Conservation (phyloP, 2,113 vertebrate species). For the Sorex fumeus region DNA sequence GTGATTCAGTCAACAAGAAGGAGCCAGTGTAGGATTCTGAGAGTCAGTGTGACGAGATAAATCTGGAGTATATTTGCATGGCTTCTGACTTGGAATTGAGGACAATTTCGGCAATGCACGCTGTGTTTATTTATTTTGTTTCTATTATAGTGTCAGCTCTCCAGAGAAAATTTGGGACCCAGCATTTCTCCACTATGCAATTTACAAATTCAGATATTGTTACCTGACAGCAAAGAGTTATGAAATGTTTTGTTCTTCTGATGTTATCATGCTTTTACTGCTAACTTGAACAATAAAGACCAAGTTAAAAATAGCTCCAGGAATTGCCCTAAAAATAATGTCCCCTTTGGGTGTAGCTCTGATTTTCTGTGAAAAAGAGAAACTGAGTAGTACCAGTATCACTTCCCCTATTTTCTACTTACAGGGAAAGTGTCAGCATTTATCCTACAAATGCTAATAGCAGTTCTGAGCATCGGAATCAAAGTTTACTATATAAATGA, state of each 20-base stretch:
- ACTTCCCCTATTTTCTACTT: neutral
- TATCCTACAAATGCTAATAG: neutral
- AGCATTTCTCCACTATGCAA: slow-evolving; percentile 3
- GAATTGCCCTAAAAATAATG: slow-evolving; percentile 12
- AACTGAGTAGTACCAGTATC: neutral
- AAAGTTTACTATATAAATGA: neutral
- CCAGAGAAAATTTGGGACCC: neutral
- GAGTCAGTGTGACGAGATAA: neutral
- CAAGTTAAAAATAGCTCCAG: slow-evolving; percentile 47
- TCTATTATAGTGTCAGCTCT: neutral
- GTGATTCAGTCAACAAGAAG: neutral
- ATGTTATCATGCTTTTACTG: neutral
- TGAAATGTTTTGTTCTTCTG: slow-evolving; percentile 40
- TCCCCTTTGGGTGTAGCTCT: neutral
- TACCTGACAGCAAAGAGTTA: neutral
- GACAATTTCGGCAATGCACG: neutral
- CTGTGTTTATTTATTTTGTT: neutral
- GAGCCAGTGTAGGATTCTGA: neutral
- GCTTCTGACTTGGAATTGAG: neutral
- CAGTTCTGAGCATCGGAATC: neutral
- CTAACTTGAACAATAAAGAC: neutral
- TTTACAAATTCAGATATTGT: neutral
- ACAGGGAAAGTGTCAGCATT: neutral
- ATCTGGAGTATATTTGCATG: neutral
- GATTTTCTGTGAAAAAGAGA: neutral